phyloP scores from a whole-genome alignment of 2,888 invertebrate genomes.

The Cotesia congregata region DNA sequence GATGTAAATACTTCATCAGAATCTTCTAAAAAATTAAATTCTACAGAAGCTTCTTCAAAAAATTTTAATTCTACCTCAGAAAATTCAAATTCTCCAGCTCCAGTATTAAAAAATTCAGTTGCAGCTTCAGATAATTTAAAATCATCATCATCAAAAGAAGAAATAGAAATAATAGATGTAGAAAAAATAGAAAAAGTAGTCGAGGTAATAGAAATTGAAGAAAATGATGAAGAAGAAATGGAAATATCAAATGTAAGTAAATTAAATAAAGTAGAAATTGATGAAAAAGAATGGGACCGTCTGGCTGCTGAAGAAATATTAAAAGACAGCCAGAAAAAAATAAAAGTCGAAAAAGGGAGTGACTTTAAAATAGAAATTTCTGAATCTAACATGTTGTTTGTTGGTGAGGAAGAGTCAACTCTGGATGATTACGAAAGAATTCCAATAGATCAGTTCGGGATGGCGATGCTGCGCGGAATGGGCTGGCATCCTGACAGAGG shows the following conservation, averaged over 20 bases:
- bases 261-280: constrained; percentile 45
- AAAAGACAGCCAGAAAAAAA: constrained; percentile 71
- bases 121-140: background rate
- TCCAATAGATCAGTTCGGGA: constrained; percentile 85
- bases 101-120: background rate
- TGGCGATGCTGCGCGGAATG: constrained; percentile 96
- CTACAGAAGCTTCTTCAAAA: constrained; percentile 10
- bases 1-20: constrained; percentile 27
- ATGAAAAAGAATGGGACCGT: constrained; percentile 74
- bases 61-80: background rate
- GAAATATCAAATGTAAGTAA: background rate
- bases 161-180: too few species aligned
- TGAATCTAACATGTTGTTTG: constrained; percentile 73
- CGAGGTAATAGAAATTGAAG: too few species aligned
- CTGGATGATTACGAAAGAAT: constrained; percentile 79
- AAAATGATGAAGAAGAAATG: background rate
- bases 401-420: constrained; percentile 76
- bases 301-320: constrained; percentile 82
- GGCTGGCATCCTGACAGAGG: constrained; percentile 84
- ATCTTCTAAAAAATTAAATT: background rate
- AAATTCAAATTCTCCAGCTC: constrained; percentile 32
- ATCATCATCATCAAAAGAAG: background rate
- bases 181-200: too few species aligned
- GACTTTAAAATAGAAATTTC: constrained; percentile 71
- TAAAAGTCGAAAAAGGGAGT: constrained; percentile 61